Percentiles rank a stretch among this genome's conserved stretches.
Evolutionary conservation across 2,113 vertebrate species (phyloP).

Genomic region (Ceyx cyanopectus): DNA sequence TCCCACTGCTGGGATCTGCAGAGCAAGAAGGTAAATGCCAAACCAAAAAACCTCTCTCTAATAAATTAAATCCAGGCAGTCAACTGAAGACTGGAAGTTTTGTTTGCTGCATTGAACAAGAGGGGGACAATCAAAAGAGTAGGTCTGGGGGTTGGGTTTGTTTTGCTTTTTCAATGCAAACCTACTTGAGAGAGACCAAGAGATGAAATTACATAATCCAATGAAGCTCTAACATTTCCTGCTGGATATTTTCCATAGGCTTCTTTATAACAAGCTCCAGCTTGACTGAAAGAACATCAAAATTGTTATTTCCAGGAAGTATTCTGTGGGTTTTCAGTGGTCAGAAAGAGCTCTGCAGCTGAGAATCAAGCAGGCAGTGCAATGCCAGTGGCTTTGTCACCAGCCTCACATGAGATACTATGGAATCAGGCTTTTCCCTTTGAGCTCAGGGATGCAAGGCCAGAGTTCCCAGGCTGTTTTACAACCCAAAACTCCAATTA

Average conservation of each 20-base stretch:
- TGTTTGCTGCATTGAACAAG: background rate
- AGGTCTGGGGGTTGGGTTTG: background rate
- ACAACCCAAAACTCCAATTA: background rate
- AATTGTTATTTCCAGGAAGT: background rate
- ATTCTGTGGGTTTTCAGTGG: background rate
- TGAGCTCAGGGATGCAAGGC: background rate
- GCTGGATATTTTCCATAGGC: background rate
- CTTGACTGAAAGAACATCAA: background rate
- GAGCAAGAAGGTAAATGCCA: background rate
- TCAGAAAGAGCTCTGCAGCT: background rate
- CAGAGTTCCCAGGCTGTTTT: background rate
- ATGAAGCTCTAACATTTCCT: background rate
- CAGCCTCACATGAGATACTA: background rate
- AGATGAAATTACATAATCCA: background rate
- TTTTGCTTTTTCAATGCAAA: background rate
- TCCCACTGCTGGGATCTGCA: background rate
- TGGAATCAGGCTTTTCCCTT: background rate
- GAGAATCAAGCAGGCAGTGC: background rate
- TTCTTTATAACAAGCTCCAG: background rate
- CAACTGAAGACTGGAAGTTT: background rate
- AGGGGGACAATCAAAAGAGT: background rate
- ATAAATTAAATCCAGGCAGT: background rate
- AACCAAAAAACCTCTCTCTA: background rate
- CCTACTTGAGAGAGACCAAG: background rate
- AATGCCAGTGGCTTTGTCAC: background rate